Evolutionary conservation across 2,797 vertebrate species (phyloP).

Genomic region (Crypturellus tataupa): DNA sequence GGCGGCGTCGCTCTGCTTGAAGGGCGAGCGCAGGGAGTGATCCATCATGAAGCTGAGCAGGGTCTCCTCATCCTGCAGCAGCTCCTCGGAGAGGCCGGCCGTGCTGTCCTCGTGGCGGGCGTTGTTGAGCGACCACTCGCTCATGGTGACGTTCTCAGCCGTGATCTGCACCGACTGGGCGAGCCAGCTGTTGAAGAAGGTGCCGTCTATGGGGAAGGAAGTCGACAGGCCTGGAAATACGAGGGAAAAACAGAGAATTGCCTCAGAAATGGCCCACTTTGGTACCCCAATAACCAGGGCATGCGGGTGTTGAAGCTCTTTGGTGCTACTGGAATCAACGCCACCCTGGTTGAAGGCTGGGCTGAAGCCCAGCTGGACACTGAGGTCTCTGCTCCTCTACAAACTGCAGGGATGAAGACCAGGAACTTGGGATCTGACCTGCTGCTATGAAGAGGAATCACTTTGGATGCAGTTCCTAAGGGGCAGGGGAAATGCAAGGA

Average conservation of each 20-base stretch:
- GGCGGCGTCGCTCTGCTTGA: constrained; percentile 89
- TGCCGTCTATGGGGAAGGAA: constrained; percentile 93
- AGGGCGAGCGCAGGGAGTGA: constrained; percentile 90
- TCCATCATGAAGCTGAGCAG: constrained; percentile 96
- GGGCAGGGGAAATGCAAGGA: not conserved
- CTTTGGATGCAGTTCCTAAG: not conserved
- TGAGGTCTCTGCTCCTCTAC: too few species aligned
- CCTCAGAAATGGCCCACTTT: not conserved
- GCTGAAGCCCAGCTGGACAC: too few species aligned
- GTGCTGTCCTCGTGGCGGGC: constrained; percentile 87
- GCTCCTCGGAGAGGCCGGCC: constrained; percentile 91
- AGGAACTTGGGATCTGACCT: not conserved
- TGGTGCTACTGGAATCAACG: rapidly evolving
- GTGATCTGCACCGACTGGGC: constrained; percentile 96
- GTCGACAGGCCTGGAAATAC: constrained; percentile 88
- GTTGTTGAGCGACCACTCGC: constrained; percentile 92
- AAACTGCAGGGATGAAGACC: not conserved
- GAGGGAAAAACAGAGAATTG: not conserved
- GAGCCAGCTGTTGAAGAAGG: constrained; percentile 96
- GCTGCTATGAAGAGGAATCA: too few species aligned
- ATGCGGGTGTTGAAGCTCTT: not conserved
- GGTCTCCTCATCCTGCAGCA: constrained; percentile 93
- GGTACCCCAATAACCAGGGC: not conserved
- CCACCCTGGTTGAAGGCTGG: not conserved
- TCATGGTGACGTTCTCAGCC: constrained; percentile 92